These are phyloP conservation scores for rat (Rattus norvegicus) DNA, from an alignment of 2,113 vertebrate species.

Conservation along the genomic window DNA sequence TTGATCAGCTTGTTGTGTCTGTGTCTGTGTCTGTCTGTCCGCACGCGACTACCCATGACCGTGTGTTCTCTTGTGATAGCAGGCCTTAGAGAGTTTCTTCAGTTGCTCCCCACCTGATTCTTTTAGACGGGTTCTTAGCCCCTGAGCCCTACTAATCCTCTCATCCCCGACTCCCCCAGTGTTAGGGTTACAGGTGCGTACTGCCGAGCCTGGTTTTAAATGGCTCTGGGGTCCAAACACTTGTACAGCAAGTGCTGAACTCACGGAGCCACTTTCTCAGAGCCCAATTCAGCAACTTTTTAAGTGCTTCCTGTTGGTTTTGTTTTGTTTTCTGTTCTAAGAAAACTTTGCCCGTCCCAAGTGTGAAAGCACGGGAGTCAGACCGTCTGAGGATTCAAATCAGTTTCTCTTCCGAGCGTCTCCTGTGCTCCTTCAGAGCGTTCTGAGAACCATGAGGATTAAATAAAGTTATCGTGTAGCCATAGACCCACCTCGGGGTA, in stretches of 20 bases:
- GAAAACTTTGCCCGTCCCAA: not conserved
- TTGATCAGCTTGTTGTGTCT: not conserved
- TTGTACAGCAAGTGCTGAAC: not conserved
- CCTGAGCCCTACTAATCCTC: not conserved
- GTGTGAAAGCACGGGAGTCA: not conserved
- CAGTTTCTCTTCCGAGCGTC: not conserved
- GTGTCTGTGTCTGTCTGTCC: not conserved
- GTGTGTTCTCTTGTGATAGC: not conserved
- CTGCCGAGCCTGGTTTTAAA: not conserved
- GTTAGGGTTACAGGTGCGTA: too few relatives aligned
- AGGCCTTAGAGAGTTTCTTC: too few relatives aligned
- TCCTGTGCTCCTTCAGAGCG: conserved; percentile 29
- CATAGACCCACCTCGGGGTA: not conserved
- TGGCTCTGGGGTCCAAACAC: not conserved
- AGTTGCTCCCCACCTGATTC: not conserved
- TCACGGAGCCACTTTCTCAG: too few relatives aligned
- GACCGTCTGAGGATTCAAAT: not conserved
- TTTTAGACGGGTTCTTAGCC: not conserved
- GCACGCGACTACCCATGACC: not conserved
- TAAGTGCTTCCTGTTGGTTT: not conserved
- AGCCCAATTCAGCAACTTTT: too few relatives aligned
- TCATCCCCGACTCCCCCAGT: not conserved
- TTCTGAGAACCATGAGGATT: not conserved
- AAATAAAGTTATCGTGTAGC: not conserved
- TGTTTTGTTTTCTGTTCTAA: not conserved